Evolutionary conservation across 2,113 vertebrate genomes (phyloP).

Genomic region (Aphyosemion australe): DNA sequence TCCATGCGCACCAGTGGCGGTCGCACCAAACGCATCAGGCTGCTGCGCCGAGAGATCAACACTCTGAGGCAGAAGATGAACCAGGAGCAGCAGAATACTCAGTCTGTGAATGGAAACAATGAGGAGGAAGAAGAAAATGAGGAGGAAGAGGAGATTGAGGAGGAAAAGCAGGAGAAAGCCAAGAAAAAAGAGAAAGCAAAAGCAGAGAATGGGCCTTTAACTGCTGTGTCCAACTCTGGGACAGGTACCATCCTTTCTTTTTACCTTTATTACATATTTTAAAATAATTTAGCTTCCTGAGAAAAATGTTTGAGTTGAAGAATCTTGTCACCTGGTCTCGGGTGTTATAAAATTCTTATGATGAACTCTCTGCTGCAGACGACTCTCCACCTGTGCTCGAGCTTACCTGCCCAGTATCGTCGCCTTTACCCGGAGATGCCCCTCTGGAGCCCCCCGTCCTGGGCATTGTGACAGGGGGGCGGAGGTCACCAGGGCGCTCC

Average conservation of each 20-base stretch:
- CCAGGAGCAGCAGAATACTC: conserved; percentile 82
- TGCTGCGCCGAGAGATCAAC: conserved; percentile 94
- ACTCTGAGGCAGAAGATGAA: conserved; percentile 85
- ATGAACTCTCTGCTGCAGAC: conserved; percentile 70
- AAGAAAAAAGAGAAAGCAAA: conserved; percentile 46
- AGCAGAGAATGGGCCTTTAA: conserved; percentile 49
- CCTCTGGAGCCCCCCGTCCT: conserved; percentile 89
- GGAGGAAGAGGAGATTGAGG: conserved; percentile 55
- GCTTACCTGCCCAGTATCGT: conserved; percentile 88
- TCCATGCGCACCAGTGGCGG: conserved; percentile 91
- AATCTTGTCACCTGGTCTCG: too few relatives aligned
- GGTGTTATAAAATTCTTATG: neutral
- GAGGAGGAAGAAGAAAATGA: conserved; percentile 55
- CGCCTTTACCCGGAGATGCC: conserved; percentile 87
- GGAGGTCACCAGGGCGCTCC: conserved; percentile 79
- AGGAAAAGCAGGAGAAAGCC: conserved; percentile 19
- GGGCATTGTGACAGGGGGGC: conserved; percentile 86
- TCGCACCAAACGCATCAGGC: conserved; percentile 89
- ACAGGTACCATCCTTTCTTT: conserved; percentile 40
- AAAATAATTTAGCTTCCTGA: neutral
- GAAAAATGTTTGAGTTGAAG: neutral
- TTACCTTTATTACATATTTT: neutral
- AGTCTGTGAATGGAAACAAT: conserved; percentile 72
- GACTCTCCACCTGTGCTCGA: conserved; percentile 89
- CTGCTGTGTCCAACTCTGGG: conserved; percentile 45